phyloP scores from a whole-genome alignment of 1,140 invertebrate species.

The Copidosoma floridanum region DNA sequence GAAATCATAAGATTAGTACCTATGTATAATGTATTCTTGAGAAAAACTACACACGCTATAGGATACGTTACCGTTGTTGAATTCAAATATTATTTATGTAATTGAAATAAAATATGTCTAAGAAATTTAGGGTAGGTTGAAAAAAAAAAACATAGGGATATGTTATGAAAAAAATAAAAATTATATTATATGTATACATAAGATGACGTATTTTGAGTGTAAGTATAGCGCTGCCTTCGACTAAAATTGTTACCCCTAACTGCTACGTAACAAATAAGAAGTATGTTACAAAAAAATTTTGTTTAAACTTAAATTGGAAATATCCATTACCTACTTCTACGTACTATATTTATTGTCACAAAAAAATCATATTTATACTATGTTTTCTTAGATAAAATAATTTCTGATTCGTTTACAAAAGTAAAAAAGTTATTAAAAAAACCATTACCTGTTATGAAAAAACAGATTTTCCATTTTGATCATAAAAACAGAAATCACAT shows the following conservation, averaged over 20 bases:
- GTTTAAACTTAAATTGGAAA: too few relatives aligned
- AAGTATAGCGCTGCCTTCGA: slow-evolving; percentile 55
- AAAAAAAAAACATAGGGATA: slow-evolving; percentile 17
- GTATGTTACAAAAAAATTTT: slow-evolving; percentile 20
- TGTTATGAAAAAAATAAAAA: slow-evolving; percentile 17
- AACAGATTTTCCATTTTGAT: too few relatives aligned
- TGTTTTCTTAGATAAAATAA: too few relatives aligned
- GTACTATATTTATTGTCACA: neutral
- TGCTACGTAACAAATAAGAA: slow-evolving; percentile 51
- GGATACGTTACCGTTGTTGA: slow-evolving; percentile 53
- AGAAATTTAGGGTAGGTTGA: slow-evolving; percentile 38
- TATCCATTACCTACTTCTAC: too few relatives aligned
- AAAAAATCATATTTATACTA: too few relatives aligned
- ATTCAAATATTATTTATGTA: slow-evolving; percentile 57
- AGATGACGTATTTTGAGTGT: slow-evolving; percentile 33
- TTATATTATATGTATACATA: slow-evolving; percentile 22
- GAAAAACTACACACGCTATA: slow-evolving; percentile 29
- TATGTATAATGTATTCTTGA: slow-evolving; percentile 13
- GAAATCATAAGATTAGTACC: neutral
- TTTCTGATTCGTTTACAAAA: too few relatives aligned
- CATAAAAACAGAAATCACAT: too few relatives aligned
- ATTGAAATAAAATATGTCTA: slow-evolving; percentile 43
- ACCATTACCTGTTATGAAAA: too few relatives aligned
- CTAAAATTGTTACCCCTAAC: slow-evolving; percentile 53
- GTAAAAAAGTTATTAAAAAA: too few relatives aligned